These are phyloP conservation scores for Lithophane ornitopus DNA, from an alignment of 2,888 invertebrate genomes.

Conservation along the genomic window DNA sequence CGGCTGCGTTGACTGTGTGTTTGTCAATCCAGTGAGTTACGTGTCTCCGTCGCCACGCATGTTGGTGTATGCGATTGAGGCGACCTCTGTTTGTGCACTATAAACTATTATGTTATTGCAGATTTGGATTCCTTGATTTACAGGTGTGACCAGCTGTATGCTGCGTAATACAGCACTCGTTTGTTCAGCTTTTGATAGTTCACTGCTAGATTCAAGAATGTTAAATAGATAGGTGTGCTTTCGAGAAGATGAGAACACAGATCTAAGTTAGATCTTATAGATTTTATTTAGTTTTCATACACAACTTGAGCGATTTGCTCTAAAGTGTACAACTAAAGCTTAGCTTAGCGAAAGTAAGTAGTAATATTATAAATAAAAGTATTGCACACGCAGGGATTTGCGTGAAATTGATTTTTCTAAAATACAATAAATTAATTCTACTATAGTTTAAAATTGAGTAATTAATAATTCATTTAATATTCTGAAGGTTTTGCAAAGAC, in stretches of 20 bases:
- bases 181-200: background rate
- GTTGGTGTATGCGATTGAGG: constrained; percentile 37
- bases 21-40: constrained; percentile 49
- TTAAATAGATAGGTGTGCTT: background rate
- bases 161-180: background rate
- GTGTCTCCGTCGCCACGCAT: background rate
- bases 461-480: constrained; percentile 19
- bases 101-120: constrained; percentile 46
- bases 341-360: background rate
- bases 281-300: background rate
- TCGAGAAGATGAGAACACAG: background rate
- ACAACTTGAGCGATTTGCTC: background rate
- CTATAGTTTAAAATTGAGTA: constrained; percentile 9
- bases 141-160: constrained; percentile 9
- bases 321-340: background rate
- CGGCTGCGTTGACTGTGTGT: constrained; percentile 23
- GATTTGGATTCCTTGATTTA: constrained; percentile 32
- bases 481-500: background rate
- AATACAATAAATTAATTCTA: constrained; percentile 4
- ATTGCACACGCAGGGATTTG: constrained; percentile 1
- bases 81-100: constrained; percentile 36
- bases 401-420: constrained; percentile 15
- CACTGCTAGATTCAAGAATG: background rate
- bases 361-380: background rate
- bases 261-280: background rate